Base-by-base conservation (phyloP, 2,888 invertebrate species). In the Endomychus coccineus region DNA sequence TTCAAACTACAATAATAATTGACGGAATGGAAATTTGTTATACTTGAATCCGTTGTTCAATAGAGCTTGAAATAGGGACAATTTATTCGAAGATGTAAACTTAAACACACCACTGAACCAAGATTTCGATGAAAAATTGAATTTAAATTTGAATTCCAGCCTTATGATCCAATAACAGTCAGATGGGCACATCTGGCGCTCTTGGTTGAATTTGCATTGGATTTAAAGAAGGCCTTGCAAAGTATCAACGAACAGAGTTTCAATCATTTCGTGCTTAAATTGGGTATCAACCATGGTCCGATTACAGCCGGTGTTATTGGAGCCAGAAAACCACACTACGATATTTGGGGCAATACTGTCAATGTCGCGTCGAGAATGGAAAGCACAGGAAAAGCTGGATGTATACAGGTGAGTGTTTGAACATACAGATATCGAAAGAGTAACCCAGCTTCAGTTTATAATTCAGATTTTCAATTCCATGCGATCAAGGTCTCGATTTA, bases 321-420 rank as follows among this genome's bases (percentile, higher is more conserved):
- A 9, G 92, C 91, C 0, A 71, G 90, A 33, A 94, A 94, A 61
- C 94, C 94, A 0, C 94, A 94, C 64, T 95, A 94, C 58, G 94
- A 95, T 62, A 94, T 95, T 53, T 92, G 91, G 91, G 94, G 94
- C 2, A 94, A 95, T 61, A 91, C 94, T 0, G 94, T 95, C 10
- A 97, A 97, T 61, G 95, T 97, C 1, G 94, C 96, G 4, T 92
- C 92, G 1, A 73, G 95, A 39, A 97, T 97, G 96, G 96, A 97
- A 63, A 92, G 91, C 58, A 95, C 95, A 0, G 96, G 96, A 43
- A 92, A 91, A 70, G 90, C 90, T 35, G 91, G 91, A 3, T 87
- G 84, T 50, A 86, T 92, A 55, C 91, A 95, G 80, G 92, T 91
- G 55, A 10, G 16, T 13, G n/a, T n/a, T n/a, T n/a, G n/a, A n/a